Evolutionary conservation across 2,113 vertebrate species (phyloP), one percentile per base, ranked within the genome.

Genomic region (Lethenteron camtschaticum): DNA sequence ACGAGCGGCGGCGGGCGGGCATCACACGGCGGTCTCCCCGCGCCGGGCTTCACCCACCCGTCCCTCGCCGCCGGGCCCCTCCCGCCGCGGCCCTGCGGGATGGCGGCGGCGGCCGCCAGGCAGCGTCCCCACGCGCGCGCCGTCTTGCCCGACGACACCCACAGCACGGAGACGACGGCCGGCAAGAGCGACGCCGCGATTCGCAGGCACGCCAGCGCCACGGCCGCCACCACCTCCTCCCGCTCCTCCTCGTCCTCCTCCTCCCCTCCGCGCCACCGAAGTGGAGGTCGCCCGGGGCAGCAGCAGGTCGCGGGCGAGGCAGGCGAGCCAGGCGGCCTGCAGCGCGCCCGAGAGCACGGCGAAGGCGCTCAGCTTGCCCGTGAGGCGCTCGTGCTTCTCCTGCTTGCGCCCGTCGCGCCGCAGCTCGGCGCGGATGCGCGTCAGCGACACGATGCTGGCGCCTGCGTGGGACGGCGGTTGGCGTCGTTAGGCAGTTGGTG

Each of bases 121-220:
- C 94, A 96, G 74, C 87, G 89, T 78, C 90, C 88, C 94, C 94
- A 96, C 0, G 94, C 95, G 80, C 96, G 90, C 58, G 96, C 83
- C 10, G 94, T 99, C 76, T 99, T 99, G 70, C 90, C 94, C 1
- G 94, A 99, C 90, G 91, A 99, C 77, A 99, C 92, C 94, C 94
- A 99, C 94, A 99, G 96, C 73, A 91, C 88, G 3, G 91, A 96
- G 0, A 91, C 96, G 78, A 99, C 95, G 74, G 91, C 94, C 72
- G 96, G 90, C 10, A 99, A 80, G 74, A 95, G 80, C 41, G 88
- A 92, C 90, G 96, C 95, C 75, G 96, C 94, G 73, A 96, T 95
- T 74, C 90, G 88, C 12, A 99, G 83, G 90, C 95, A 95, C 77
- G 96, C 91, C 14, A 95, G 88, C 0, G 87, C 90, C 78, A 89